Percentiles rank a stretch among this genome's conserved stretches.
phyloP scores from a whole-genome alignment of 2,113 vertebrate genomes.

The Ramphastos sulfuratus region DNA sequence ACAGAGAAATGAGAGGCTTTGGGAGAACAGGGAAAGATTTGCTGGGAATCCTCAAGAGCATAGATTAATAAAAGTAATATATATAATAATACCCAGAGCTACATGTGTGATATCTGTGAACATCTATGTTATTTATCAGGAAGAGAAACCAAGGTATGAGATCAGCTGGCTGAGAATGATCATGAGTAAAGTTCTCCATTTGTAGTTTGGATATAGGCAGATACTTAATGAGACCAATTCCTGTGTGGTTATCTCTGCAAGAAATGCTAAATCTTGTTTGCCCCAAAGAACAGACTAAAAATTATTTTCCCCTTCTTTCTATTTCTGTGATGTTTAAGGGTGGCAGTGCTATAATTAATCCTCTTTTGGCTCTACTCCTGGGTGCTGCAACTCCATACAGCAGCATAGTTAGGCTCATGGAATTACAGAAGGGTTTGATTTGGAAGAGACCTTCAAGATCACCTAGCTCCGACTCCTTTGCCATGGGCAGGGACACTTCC shows the following conservation, averaged over 20 bases:
- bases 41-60: neutral
- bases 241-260: neutral
- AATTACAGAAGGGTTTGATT: no score
- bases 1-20: neutral
- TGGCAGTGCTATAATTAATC: neutral
- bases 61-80: neutral
- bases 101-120: neutral
- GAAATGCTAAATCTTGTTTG: neutral
- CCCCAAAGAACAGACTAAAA: neutral
- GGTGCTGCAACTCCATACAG: neutral
- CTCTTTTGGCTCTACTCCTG: neutral
- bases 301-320: neutral
- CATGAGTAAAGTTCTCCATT: neutral
- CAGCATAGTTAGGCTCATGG: neutral
- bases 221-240: neutral
- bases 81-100: no score
- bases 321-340: neutral
- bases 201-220: neutral
- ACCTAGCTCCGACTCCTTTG: no score
- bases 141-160: neutral
- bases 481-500: no score
- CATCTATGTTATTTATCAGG: neutral
- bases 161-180: neutral
- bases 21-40: neutral
- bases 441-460: no score